These are phyloP conservation scores for Lipotes vexillifer DNA, from an alignment of 2,113 vertebrate genomes.

Conservation along the genomic window DNA sequence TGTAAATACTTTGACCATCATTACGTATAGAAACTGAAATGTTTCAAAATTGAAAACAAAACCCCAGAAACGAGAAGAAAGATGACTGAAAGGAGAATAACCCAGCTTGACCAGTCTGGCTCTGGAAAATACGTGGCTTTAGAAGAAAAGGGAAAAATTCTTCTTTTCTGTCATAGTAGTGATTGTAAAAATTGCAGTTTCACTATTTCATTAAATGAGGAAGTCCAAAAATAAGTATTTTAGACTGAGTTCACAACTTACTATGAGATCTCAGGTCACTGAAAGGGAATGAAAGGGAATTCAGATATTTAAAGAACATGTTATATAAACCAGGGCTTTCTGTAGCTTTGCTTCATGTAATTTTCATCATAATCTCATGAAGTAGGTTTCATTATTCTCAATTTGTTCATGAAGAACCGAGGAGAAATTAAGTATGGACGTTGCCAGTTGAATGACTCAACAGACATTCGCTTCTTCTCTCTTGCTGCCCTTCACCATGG, in stretches of 20 bases:
- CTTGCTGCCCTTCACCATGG: background rate
- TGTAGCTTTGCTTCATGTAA: background rate
- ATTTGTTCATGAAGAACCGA: background rate
- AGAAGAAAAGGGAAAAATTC: background rate
- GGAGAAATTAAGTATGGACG: background rate
- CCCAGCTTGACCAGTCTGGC: too few relatives aligned
- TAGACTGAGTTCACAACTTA: background rate
- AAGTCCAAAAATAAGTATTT: slow-evolving; percentile 31
- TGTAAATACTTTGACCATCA: background rate
- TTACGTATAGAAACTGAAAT: background rate
- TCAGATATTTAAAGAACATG: background rate
- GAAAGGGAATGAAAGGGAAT: background rate
- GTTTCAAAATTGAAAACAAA: slow-evolving; percentile 4
- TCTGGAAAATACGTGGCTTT: background rate
- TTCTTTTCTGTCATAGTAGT: background rate
- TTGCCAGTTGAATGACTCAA: background rate
- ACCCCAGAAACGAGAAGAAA: background rate
- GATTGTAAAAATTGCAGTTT: background rate
- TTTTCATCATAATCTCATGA: background rate
- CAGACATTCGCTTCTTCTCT: background rate
- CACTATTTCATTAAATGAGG: slow-evolving; percentile 14
- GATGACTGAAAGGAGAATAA: background rate
- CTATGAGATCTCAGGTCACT: background rate
- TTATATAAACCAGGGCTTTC: background rate
- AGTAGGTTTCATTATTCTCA: background rate